phyloP scores from a whole-genome alignment of 1,140 invertebrate species.

The Drosophila ambigua region DNA sequence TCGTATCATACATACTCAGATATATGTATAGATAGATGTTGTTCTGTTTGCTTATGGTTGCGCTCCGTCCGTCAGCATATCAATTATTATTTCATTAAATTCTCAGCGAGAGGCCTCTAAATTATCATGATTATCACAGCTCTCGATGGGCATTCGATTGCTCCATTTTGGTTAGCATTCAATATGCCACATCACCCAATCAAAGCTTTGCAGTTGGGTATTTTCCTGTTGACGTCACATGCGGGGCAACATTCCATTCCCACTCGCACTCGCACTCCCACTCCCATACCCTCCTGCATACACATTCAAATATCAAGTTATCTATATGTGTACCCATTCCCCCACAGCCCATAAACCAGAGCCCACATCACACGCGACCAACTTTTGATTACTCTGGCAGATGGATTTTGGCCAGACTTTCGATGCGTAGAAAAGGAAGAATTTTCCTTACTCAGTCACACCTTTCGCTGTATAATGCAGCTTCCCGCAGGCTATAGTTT shows the following conservation, averaged over 20 bases:
- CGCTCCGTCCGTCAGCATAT: constrained; percentile 1
- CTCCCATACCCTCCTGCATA: too few relatives aligned
- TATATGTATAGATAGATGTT: constrained; percentile 1
- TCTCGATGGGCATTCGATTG: constrained; percentile 1
- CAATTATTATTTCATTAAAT: neutral
- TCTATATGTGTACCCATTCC: constrained; percentile 5
- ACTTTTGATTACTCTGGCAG: constrained; percentile 1
- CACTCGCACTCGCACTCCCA: too few relatives aligned
- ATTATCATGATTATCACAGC: neutral
- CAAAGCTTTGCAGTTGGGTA: neutral
- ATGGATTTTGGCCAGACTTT: too few relatives aligned
- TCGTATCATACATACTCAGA: too few relatives aligned
- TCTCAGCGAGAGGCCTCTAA: neutral
- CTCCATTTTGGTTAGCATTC: neutral
- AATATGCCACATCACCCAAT: constrained; percentile 3
- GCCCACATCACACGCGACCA: constrained; percentile 24
- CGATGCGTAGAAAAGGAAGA: too few relatives aligned
- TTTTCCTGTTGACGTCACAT: constrained; percentile 22
- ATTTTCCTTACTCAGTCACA: too few relatives aligned
- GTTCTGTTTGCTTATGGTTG: neutral
- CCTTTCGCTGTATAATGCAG: too few relatives aligned
- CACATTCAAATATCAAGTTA: too few relatives aligned
- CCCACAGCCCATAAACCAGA: neutral
- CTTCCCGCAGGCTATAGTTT: too few relatives aligned
- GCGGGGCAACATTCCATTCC: constrained; percentile 3